Base-by-base conservation (phyloP, 2,888 invertebrate species). In the Acanthopleura granulata region DNA sequence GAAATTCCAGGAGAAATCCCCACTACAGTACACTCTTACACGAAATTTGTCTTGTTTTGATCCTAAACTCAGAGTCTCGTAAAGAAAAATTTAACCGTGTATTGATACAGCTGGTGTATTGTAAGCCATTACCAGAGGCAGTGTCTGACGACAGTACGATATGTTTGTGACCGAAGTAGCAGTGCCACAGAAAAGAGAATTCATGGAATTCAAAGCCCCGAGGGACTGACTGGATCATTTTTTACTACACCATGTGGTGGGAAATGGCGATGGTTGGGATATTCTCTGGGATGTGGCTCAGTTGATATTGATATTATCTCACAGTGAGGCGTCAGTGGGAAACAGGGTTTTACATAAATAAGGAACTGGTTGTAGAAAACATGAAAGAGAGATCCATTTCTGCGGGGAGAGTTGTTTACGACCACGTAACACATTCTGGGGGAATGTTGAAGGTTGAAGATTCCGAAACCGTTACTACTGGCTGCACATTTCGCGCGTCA, bases 291-390 rank as follows among this genome's bases (percentile, higher is more conserved):
- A 66, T 22, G 66, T 73, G 40, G 49, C 62, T 1, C 11, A 62
- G 49, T 15, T 73, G 49, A 6, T 73, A 0, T 62, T 73, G 15
- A 62, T 73, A 18, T 30, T 73, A 18, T 73, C 73, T 1, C 73
- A 73, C 62, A 62, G 73, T 49, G 62, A 73, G 49, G 66, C 62
- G 15, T 51, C 22, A 62, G 73, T 73, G 16, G 73, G 62, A 29
- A n/a, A 62, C 62, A 49, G 73, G 73, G 14, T 73, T 73, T 73
- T 73, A 62, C 22, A 29, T 22, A 29, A 73, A 73, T 4, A 73
- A 73, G 49, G 73, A 73, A 62, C 27, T 62, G 14, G 57, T 62
- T 18, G 66, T 62, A 15, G 66, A 61, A 29, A 62, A 73, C 25
- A 62, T 62, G 73, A 22, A 73, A 22, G 73, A 73, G 6, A 12